These are phyloP conservation scores for Myopa testacea DNA, from an alignment of 2,888 invertebrate species.

Conservation along the genomic window DNA sequence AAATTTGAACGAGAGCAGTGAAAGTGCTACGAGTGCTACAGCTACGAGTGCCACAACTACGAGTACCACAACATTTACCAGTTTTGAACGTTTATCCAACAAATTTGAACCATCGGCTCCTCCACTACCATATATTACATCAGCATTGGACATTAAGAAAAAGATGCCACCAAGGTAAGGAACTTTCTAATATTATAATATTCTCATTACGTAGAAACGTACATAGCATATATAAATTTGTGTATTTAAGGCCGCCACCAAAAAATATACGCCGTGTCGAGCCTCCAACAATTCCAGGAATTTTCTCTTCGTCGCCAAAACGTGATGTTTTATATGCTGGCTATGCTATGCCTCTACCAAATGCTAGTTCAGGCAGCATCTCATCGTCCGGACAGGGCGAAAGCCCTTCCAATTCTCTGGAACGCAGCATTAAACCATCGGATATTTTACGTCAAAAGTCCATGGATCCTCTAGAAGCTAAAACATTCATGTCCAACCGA, in stretches of 20 bases:
- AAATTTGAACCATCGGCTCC: constrained; percentile 63
- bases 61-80: constrained; percentile 59
- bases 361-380: constrained; percentile 55
- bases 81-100: constrained; percentile 58
- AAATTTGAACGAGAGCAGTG: constrained; percentile 42
- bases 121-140: constrained; percentile 60
- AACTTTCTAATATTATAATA: not conserved
- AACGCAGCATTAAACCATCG: constrained; percentile 68
- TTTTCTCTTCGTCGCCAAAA: constrained; percentile 63
- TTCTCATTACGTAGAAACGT: not conserved
- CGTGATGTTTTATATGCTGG: constrained; percentile 61
- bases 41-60: constrained; percentile 51
- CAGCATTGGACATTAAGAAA: constrained; percentile 72
- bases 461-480: constrained; percentile 66
- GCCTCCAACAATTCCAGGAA: constrained; percentile 69
- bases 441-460: constrained; percentile 68
- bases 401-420: constrained; percentile 66
- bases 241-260: constrained; percentile 72
- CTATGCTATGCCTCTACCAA: constrained; percentile 59
- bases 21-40: constrained; percentile 38
- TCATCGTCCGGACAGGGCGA: constrained; percentile 55
- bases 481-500: constrained; percentile 61
- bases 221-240: not conserved
- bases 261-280: constrained; percentile 75
- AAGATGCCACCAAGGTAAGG: constrained; percentile 76